Evolutionary conservation across 2,113 vertebrate genomes (phyloP).

Genomic region (Pterophyllum scalare): DNA sequence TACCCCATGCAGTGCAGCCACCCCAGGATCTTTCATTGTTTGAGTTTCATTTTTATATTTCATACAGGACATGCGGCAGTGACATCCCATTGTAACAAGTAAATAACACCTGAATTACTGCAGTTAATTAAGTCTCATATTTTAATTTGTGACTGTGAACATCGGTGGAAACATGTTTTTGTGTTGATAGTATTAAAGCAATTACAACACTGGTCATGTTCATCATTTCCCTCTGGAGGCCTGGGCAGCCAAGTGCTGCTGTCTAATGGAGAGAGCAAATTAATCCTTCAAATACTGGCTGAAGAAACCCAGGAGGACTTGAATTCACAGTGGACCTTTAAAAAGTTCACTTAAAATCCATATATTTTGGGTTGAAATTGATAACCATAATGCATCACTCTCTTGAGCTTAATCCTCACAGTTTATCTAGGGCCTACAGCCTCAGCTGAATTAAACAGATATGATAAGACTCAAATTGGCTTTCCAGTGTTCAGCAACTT

Average conservation of each 20-base stretch:
- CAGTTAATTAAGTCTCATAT: conserved; percentile 17
- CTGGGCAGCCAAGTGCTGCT: conserved; percentile 25
- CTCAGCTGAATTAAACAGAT: background rate
- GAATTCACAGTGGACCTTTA: conserved; percentile 12
- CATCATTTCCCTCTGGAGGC: conserved; percentile 15
- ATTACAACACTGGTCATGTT: conserved; percentile 18
- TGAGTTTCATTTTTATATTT: background rate
- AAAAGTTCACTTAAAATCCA: conserved; percentile 17
- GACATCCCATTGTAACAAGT: background rate
- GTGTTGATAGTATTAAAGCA: conserved; percentile 27
- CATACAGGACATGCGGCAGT: background rate
- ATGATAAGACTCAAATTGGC: background rate
- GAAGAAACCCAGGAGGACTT: conserved; percentile 16
- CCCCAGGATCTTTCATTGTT: background rate
- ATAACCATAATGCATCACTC: conserved; percentile 10
- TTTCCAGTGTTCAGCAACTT: background rate
- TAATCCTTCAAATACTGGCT: conserved; percentile 39
- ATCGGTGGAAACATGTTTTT: background rate
- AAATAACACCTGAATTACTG: background rate
- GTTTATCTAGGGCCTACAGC: background rate
- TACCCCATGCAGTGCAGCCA: background rate
- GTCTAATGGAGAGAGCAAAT: conserved; percentile 17
- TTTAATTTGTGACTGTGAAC: conserved; percentile 7
- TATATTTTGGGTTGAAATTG: conserved; percentile 1
- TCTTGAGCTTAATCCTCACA: background rate